Percentiles rank a stretch among this genome's conserved stretches.
These are phyloP conservation scores for Laspeyria flexula DNA, from an alignment of 2,888 invertebrate species.

Conservation along the genomic window DNA sequence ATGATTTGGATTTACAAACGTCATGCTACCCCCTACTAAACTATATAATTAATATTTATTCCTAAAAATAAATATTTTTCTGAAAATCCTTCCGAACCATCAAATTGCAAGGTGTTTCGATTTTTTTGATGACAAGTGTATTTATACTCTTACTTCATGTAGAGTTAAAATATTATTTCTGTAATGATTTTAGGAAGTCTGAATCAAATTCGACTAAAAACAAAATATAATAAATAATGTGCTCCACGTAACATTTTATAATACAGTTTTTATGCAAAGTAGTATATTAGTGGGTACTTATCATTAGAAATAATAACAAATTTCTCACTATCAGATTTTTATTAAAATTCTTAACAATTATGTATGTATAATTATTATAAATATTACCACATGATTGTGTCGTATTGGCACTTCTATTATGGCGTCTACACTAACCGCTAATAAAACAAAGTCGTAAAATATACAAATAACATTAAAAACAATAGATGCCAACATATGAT, in stretches of 20 bases:
- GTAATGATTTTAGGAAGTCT: not conserved
- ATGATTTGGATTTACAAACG: no score
- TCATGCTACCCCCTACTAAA: no score
- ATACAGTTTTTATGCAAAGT: conserved; percentile 42
- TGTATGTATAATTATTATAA: conserved; percentile 74
- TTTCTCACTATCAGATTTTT: conserved; percentile 70
- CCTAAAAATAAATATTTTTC: no score
- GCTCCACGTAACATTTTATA: not conserved
- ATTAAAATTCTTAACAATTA: conserved; percentile 78
- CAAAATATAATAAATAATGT: no score
- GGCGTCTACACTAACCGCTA: conserved; percentile 57
- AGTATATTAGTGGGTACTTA: conserved; percentile 19
- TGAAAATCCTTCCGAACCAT: no score
- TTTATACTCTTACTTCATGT: not conserved
- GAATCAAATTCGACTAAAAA: not conserved
- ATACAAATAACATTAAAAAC: conserved; percentile 51
- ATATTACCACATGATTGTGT: conserved; percentile 70
- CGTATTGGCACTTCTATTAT: conserved; percentile 75
- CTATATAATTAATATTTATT: no score
- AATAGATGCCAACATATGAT: conserved; percentile 49
- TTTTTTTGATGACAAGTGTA: no score
- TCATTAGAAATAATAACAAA: conserved; percentile 49
- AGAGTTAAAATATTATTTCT: not conserved
- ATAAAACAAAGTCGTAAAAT: conserved; percentile 48
- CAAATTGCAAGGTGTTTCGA: no score